These are phyloP conservation scores for Ophioninae sp. DNA, from an alignment of 2,888 invertebrate species.

Conservation along the genomic window DNA sequence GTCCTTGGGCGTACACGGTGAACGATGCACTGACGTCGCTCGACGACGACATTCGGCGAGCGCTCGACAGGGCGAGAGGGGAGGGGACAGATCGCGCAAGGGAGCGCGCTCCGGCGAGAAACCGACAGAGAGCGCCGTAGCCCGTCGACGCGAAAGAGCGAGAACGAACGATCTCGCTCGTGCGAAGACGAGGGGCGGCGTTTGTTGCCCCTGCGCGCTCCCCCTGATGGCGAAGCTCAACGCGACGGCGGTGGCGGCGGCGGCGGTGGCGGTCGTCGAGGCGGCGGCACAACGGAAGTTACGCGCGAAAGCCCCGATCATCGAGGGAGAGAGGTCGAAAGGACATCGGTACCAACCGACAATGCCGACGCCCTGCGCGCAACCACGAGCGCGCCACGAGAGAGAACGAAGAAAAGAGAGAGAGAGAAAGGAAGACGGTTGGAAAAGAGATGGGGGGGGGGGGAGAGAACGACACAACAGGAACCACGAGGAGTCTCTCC, in stretches of 20 bases:
- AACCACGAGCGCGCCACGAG: constrained; percentile 64
- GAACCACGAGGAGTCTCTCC: constrained; percentile 60
- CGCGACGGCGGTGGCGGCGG: constrained; percentile 4
- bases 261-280: constrained; percentile 34
- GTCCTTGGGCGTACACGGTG: constrained; percentile 62
- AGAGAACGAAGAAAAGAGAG: constrained; percentile 3
- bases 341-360: constrained; percentile 74
- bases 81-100: constrained; percentile 28
- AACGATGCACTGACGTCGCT: constrained; percentile 64
- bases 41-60: constrained; percentile 56
- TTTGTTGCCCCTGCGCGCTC: constrained; percentile 40
- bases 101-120: constrained; percentile 48
- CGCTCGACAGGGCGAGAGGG: constrained; percentile 28
- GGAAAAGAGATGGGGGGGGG: constrained; percentile 66
- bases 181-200: constrained; percentile 55
- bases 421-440: constrained; percentile 18
- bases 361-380: constrained; percentile 71
- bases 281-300: constrained; percentile 55
- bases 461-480: constrained; percentile 52
- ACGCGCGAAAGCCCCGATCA: constrained; percentile 44
- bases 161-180: constrained; percentile 42
- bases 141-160: constrained; percentile 9
- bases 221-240: constrained; percentile 9
- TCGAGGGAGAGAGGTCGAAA: constrained; percentile 67
- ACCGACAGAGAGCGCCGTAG: constrained; percentile 1